A percentile compares a stretch with the other conserved stretches of the same genome.
These are phyloP conservation scores for Hemiscyllium ocellatum DNA, from an alignment of 2,113 vertebrate species.

Conservation along the genomic window DNA sequence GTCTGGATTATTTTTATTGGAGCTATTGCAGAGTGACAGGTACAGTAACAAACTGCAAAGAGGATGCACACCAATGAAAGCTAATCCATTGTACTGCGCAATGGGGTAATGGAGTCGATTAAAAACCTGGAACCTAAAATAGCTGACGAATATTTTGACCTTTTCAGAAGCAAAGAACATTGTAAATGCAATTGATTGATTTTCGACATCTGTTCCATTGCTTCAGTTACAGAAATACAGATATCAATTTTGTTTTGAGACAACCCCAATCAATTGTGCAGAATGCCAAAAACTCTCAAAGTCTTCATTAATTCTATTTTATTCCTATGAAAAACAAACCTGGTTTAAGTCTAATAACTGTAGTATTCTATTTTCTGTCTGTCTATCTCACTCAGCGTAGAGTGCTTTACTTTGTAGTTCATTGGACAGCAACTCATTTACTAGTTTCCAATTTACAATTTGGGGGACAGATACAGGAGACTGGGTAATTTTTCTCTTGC, in stretches of 20 bases:
- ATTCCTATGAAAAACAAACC: not conserved
- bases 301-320: not conserved
- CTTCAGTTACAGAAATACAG: not conserved
- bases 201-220: not conserved
- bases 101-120: no score
- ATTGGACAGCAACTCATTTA: no score
- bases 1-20: not conserved
- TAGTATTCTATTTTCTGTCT: not conserved
- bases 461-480: not conserved
- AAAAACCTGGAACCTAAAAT: no score
- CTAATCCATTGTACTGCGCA: not conserved
- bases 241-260: not conserved
- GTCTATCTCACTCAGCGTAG: no score
- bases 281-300: not conserved
- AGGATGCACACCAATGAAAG: not conserved
- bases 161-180: not conserved
- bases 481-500: not conserved
- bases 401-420: not conserved
- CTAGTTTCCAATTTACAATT: not conserved
- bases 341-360: not conserved
- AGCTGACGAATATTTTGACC: not conserved
- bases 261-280: not conserved
- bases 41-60: not conserved
- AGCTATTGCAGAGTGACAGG: not conserved
- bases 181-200: not conserved